Evolutionary conservation across 2,797 vertebrate species (phyloP).

Genomic region (Pagetopsis macropterus): DNA sequence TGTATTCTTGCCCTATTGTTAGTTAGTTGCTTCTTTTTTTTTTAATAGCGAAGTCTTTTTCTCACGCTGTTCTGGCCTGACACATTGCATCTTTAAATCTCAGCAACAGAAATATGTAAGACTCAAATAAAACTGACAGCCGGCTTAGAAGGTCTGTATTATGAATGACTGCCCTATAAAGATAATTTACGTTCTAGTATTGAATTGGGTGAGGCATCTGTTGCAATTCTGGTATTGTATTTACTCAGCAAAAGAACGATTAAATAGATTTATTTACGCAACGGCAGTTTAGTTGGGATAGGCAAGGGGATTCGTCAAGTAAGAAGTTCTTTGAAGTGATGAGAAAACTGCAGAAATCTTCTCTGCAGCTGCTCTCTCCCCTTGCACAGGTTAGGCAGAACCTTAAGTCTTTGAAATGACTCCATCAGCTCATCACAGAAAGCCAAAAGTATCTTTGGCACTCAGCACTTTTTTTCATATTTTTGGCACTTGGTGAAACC

Average conservation of each 20-base stretch:
- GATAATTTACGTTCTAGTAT: conserved; percentile 37
- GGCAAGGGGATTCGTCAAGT: conserved; percentile 69
- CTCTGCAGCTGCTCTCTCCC: conserved; percentile 74
- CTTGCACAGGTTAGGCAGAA: conserved; percentile 69
- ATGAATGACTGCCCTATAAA: conserved; percentile 4
- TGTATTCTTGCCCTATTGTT: no score
- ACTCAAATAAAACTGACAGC: conserved; percentile 29
- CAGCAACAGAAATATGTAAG: conserved; percentile 13
- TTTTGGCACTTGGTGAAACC: conserved; percentile 66
- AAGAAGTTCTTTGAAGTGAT: conserved; percentile 72
- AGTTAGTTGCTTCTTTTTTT: no score
- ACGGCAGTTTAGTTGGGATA: conserved; percentile 64
- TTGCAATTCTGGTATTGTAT: conserved; percentile 67
- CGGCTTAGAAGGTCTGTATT: conserved; percentile 15
- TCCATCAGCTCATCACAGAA: conserved; percentile 59
- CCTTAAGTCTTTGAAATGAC: conserved; percentile 71
- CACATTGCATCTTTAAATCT: conserved; percentile 25
- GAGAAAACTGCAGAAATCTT: conserved; percentile 71
- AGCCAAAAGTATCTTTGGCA: conserved; percentile 80
- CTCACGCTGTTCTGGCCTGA: no score
- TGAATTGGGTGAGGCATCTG: conserved; percentile 57
- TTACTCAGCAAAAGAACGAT: conserved; percentile 73
- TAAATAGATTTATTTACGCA: conserved; percentile 78
- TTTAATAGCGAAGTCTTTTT: no score
- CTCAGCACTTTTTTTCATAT: conserved; percentile 62